Evolutionary conservation across 2,113 vertebrate genomes (phyloP).

Genomic region (Xenopus tropicalis): DNA sequence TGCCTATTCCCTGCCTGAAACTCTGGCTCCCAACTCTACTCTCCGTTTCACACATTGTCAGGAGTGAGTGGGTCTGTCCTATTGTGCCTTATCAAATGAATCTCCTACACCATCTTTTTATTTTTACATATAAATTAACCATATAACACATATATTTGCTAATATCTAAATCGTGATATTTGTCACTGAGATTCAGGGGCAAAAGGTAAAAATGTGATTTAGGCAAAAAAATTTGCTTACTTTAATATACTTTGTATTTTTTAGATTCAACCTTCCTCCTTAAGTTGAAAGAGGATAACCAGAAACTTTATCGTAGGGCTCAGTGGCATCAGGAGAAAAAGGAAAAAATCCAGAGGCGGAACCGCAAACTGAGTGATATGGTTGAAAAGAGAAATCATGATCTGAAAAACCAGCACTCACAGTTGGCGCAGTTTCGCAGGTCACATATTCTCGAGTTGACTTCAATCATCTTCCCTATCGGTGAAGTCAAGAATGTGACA

Average conservation of each 20-base stretch:
- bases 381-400: conserved; percentile 77
- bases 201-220: no score
- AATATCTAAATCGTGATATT: no score
- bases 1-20: no score
- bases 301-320: conserved; percentile 84
- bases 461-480: conserved; percentile 83
- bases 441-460: conserved; percentile 85
- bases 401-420: conserved; percentile 69
- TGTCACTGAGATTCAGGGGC: no score
- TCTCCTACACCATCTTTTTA: no score
- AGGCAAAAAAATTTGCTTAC: no score
- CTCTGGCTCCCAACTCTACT: no score
- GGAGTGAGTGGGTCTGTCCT: no score
- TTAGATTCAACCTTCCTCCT: conserved; percentile 78
- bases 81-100: no score
- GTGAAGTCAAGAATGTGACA: conserved; percentile 84
- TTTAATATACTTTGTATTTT: conserved; percentile 13
- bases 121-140: no score
- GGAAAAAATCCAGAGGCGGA: conserved; percentile 90
- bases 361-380: conserved; percentile 80
- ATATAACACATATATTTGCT: no score
- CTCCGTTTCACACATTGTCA: no score
- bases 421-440: conserved; percentile 74
- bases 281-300: conserved; percentile 84
- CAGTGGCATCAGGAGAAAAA: conserved; percentile 90